Conservation (phyloP, 2,113 vertebrate species). For the Orcinus orca region DNA sequence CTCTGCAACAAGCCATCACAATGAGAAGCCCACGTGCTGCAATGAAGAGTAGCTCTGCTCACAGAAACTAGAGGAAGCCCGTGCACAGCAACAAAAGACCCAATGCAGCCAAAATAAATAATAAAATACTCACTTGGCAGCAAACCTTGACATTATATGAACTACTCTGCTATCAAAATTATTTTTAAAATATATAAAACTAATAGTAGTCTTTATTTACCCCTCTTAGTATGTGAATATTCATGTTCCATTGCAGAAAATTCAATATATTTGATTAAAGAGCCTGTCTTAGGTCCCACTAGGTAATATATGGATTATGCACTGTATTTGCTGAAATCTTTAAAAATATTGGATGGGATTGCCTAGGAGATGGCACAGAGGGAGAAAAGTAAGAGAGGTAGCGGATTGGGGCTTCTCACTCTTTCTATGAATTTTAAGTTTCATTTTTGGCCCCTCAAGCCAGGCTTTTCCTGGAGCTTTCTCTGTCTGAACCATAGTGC, state of each 20-base stretch:
- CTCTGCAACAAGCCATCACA: too few relatives aligned
- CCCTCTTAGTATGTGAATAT: neutral
- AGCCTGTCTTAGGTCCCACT: neutral
- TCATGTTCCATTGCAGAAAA: neutral
- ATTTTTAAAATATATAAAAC: neutral
- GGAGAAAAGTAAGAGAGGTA: neutral
- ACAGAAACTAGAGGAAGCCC: too few relatives aligned
- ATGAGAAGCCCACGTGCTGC: too few relatives aligned
- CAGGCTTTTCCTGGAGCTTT: neutral
- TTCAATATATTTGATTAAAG: neutral
- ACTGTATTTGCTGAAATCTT: slow-evolving; percentile 3
- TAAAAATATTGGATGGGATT: neutral
- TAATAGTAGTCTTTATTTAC: neutral
- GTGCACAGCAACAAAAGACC: too few relatives aligned
- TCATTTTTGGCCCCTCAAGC: neutral
- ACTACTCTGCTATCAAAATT: neutral
- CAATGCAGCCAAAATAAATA: too few relatives aligned
- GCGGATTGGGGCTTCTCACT: neutral
- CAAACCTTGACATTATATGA: neutral
- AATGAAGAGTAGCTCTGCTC: too few relatives aligned
- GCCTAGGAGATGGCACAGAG: neutral
- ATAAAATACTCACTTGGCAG: neutral
- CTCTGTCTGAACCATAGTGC: neutral
- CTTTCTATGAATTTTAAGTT: neutral
- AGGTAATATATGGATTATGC: neutral